Evolutionary conservation across 1,140 invertebrate genomes (phyloP), one percentile per base, ranked within the genome.

Genomic region (Lethocerus indicus): DNA sequence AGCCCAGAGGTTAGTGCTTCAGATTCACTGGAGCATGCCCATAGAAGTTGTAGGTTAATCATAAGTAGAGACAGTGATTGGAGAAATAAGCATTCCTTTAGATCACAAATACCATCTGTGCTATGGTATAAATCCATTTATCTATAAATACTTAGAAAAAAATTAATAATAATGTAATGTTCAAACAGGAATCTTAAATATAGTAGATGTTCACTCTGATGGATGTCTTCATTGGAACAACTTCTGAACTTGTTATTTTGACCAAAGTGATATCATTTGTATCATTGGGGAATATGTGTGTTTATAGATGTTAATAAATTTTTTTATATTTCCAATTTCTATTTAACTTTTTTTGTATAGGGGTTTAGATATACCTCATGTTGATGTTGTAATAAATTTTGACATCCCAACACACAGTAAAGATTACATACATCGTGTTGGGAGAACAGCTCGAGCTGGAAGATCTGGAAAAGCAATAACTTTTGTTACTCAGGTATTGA

Each of bases 351-450:
- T 53, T 45, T 50, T 54, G 67, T 67, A n/a, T 64, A 87, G 90
- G 71, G 92, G 93, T 64, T 71, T 99, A 44, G 95, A 99, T 68
- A 98, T 99, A 59, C 92, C 94, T 0, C 91, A 97, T 63, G 93
- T 99, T 18, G 94, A 98, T 69, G 79, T 96, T 49, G 94, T 98
- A 1, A 78, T 99, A 12, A 98, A 99, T 68, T 87, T 91, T 65
- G 94, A 98, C 63, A 92, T 98, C 60, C 95, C 93, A 4, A 88
- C 86, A 25, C 87, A 94, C 61, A 88, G 84, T 59, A 95, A 96
- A 64, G 91, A 96, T 68, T 97, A 96, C 64, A 91, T 96, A 57
- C 92, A 96, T 64, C 70, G 95, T 56, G 94, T 98, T 39, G 94
- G 94, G 2, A 70, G 95, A 61, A 99, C 95, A 14, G 95, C 94